A percentile compares a stretch with the other conserved stretches of the same genome.
Conservation (phyloP, 2,888 invertebrate species). For the Lasioglossum malachurum region DNA sequence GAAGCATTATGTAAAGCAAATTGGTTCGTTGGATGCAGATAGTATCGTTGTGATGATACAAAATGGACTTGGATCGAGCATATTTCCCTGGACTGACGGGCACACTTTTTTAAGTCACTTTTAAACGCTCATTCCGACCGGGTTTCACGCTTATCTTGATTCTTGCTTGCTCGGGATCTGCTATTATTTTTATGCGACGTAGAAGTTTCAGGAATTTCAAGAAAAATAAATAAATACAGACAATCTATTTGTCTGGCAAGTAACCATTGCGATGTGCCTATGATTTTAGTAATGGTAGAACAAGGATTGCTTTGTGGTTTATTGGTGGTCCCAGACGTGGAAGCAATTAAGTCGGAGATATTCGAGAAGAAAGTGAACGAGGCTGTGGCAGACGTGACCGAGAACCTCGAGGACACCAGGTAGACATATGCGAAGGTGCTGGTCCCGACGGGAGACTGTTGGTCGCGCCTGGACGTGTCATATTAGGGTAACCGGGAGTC, state of each 20-base stretch:
- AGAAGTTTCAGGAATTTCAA: no score
- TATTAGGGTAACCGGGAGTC: slow-evolving; percentile 72
- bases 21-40: neutral
- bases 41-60: neutral
- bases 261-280: neutral
- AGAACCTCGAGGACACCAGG: slow-evolving; percentile 28
- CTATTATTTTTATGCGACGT: neutral
- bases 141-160: neutral
- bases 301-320: no score
- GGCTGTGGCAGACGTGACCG: neutral
- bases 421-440: slow-evolving; percentile 61
- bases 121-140: no score
- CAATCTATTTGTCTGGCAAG: neutral
- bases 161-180: neutral
- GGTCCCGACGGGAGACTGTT: slow-evolving; percentile 67
- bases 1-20: neutral
- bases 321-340: neutral
- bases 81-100: neutral
- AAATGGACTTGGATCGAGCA: neutral
- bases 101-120: no score
- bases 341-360: neutral
- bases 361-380: neutral
- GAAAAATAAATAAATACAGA: neutral
- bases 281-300: no score
- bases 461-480: slow-evolving; percentile 66